Base-by-base conservation (phyloP, 2,888 invertebrate genomes). In the Yponomeuta cagnagella region DNA sequence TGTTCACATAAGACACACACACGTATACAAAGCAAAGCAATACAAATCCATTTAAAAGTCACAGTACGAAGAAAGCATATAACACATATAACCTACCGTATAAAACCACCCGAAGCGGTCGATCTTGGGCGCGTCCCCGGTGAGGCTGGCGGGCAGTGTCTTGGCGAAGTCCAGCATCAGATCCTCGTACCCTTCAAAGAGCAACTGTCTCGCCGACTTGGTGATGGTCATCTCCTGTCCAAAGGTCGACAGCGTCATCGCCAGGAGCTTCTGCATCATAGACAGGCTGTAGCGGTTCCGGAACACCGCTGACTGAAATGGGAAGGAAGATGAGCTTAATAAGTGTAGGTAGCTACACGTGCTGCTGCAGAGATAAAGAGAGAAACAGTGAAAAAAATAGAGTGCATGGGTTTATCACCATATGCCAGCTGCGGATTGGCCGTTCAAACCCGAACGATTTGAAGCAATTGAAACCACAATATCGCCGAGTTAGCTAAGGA, bases 81-180 rank as follows among this genome's bases (percentile, higher is more conserved):
- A 33, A 33, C 15, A 2, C 15, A 15, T 64, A 30, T 33, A 12
- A n/a, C 43, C 74, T 74, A 90, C 91, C 77, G 82, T 84, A 77
- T 97, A 97, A 86, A 98, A 98, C 95, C 97, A 96, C 12, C 96
- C 98, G 81, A 98, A 97, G 78, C 93, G 94, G 78, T 97, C 97
- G 73, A 95, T 95, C 0, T 94, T 94, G 0, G 94, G 94, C 0
- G 93, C 92, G 0, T 93, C 93, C 0, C 93, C 93, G 0, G 79
- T 94, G 0, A 91, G 89, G 37, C 94, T 91, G 0, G 93, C 82
- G 0, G 94, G 94, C 71, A 95, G 78, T 74, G 90, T 92, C 74
- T 93, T 93, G 0, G 95, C 95, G 73, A 96, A 83, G 63, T 94
- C 93, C 72, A 98, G 93, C 70, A 97, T 83, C 0, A 94, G 87